Percentiles rank a stretch among this genome's conserved stretches.
Conservation (phyloP, 2,797 vertebrate species). For the Lagodon rhomboides region DNA sequence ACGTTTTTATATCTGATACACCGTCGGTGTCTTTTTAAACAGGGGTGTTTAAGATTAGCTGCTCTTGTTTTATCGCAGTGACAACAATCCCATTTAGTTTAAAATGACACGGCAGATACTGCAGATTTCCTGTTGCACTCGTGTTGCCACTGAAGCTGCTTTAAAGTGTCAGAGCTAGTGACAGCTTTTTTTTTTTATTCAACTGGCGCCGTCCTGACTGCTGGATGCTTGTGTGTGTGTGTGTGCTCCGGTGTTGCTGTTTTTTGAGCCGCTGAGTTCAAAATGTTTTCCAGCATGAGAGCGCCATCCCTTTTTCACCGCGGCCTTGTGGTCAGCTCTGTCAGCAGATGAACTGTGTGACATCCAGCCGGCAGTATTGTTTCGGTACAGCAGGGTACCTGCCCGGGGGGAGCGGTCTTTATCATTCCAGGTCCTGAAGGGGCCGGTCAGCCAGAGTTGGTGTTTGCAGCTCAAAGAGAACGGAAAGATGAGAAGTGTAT, state of each 20-base stretch:
- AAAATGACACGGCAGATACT: neutral
- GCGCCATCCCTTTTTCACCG: slow-evolving; percentile 35
- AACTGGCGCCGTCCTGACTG: neutral
- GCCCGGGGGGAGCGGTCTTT: slow-evolving; percentile 55
- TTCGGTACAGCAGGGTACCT: slow-evolving; percentile 49
- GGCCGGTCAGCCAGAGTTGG: slow-evolving; percentile 27
- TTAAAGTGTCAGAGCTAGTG: neutral
- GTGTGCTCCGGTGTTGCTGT: slow-evolving; percentile 12
- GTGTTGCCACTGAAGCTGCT: neutral
- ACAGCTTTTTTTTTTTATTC: slow-evolving; percentile 19
- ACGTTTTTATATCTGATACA: neutral
- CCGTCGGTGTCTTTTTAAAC: neutral
- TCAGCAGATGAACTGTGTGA: slow-evolving; percentile 59
- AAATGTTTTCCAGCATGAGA: slow-evolving; percentile 38
- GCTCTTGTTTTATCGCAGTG: neutral
- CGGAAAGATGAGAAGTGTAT: slow-evolving; percentile 15
- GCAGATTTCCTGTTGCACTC: neutral
- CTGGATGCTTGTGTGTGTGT: neutral
- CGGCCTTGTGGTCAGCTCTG: slow-evolving; percentile 50
- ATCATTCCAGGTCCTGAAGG: slow-evolving; percentile 50
- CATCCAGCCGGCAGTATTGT: slow-evolving; percentile 54
- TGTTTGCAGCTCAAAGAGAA: slow-evolving; percentile 47
- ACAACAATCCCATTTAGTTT: neutral
- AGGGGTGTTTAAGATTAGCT: neutral
- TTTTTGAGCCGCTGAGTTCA: slow-evolving; percentile 21